phyloP scores from a whole-genome alignment of 2,113 vertebrate genomes.

The Aspiorhynchus laticeps region DNA sequence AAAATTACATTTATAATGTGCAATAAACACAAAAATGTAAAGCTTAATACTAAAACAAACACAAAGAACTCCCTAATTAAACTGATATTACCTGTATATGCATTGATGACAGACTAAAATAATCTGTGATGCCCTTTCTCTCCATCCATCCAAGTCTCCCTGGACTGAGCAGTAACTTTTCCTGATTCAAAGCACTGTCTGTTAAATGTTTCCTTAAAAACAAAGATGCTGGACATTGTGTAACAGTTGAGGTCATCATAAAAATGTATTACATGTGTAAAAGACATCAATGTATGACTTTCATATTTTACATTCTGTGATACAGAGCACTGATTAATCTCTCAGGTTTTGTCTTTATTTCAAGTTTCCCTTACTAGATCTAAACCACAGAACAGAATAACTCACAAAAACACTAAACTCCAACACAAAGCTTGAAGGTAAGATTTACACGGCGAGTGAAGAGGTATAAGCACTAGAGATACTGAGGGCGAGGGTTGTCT shows the following conservation, averaged over 20 bases:
- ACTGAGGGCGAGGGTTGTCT: slow-evolving; percentile 5
- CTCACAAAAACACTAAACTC: not conserved
- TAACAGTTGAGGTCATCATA: not conserved
- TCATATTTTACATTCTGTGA: not conserved
- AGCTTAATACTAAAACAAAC: not conserved
- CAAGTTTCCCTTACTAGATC: not conserved
- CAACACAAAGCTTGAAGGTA: not conserved
- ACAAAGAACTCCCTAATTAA: not conserved
- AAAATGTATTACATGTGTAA: not conserved
- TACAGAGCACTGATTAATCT: not conserved
- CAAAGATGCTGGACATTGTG: not conserved
- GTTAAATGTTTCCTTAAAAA: not conserved
- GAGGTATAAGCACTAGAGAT: slow-evolving; percentile 11
- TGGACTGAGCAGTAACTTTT: not conserved
- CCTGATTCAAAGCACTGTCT: not conserved
- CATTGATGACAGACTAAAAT: not conserved
- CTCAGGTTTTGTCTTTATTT: not conserved
- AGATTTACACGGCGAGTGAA: not conserved
- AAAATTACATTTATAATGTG: not conserved
- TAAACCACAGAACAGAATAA: not conserved
- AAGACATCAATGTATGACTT: not conserved
- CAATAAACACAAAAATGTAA: not conserved
- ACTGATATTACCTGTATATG: not conserved
- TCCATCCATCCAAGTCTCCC: not conserved
- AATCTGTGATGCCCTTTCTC: not conserved